Conservation (phyloP, 1,140 invertebrate species). For the Drosophila suzukii region DNA sequence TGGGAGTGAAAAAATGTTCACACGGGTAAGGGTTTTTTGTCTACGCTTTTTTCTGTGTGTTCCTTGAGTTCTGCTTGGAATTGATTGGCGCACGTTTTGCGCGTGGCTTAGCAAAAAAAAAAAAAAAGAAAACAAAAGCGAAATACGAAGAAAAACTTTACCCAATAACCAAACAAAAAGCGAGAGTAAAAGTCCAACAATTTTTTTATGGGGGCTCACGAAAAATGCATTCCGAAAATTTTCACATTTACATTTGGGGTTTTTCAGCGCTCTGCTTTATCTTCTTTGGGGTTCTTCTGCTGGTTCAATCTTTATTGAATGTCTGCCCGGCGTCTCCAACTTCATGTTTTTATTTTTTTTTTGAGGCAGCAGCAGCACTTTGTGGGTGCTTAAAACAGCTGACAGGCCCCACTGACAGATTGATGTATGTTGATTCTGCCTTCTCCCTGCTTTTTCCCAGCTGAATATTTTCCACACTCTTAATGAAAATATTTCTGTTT, state of each 20-base stretch:
- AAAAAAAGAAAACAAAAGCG: background rate
- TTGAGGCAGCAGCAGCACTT: constrained; percentile 62
- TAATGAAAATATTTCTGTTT: constrained; percentile 81
- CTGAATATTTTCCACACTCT: constrained; percentile 66
- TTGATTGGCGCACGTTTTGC: constrained; percentile 82
- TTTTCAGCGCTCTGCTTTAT: constrained; percentile 32
- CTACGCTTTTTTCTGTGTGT: constrained; percentile 25
- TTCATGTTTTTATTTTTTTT: constrained; percentile 30
- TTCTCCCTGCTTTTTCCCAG: constrained; percentile 9
- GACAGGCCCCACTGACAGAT: constrained; percentile 82
- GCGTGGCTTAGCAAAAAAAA: constrained; percentile 54
- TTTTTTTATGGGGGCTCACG: constrained; percentile 37
- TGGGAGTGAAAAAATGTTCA: constrained; percentile 74
- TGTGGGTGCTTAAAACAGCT: constrained; percentile 81
- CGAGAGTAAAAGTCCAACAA: constrained; percentile 35
- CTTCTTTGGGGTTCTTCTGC: constrained; percentile 23
- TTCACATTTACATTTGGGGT: constrained; percentile 58
- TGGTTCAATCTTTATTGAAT: constrained; percentile 73
- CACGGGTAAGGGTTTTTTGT: constrained; percentile 57
- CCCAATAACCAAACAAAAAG: constrained; percentile 33
- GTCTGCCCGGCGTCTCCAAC: constrained; percentile 37
- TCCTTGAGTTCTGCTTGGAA: constrained; percentile 48
- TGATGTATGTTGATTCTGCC: constrained; percentile 78
- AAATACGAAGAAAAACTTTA: constrained; percentile 22
- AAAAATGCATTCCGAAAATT: constrained; percentile 54